phyloP scores from a whole-genome alignment of 2,888 invertebrate species.

The Glomeris marginata region DNA sequence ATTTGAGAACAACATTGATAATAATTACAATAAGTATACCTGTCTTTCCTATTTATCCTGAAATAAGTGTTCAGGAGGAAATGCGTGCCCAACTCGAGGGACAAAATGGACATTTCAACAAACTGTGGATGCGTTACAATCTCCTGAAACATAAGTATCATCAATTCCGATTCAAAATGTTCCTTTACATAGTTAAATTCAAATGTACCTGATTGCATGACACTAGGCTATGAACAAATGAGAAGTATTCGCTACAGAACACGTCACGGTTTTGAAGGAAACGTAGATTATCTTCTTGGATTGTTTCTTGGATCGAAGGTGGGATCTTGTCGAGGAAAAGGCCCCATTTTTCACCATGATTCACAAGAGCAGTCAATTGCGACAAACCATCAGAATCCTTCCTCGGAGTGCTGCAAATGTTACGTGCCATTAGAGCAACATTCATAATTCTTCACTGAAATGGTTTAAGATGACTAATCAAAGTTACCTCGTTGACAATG shows the following conservation, averaged over 20 bases:
- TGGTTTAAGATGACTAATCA: background rate
- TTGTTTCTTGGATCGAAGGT: constrained; percentile 28
- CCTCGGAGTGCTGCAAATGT: background rate
- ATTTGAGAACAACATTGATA: background rate
- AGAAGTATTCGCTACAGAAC: constrained; percentile 33
- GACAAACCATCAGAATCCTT: constrained; percentile 29
- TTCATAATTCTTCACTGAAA: too few species aligned
- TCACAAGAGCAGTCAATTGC: constrained; percentile 34
- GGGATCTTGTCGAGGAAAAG: constrained; percentile 32
- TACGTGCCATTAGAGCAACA: too few species aligned
- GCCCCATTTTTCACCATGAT: constrained; percentile 33
- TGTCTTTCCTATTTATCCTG: constrained; percentile 24
- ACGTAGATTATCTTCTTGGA: constrained; percentile 34
- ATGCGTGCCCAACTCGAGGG: constrained; percentile 26
- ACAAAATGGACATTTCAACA: constrained; percentile 6
- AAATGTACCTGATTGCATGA: constrained; percentile 19
- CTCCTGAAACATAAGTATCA: constrained; percentile 17
- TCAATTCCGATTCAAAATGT: background rate
- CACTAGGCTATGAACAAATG: constrained; percentile 28
- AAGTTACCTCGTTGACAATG: constrained; percentile 1
- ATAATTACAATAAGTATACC: background rate
- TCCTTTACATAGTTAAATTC: background rate
- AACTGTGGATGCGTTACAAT: constrained; percentile 22
- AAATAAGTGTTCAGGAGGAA: constrained; percentile 35
- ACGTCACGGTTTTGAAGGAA: constrained; percentile 35